phyloP scores from a whole-genome alignment of 2,797 vertebrate genomes.

The Streptopelia turtur region DNA sequence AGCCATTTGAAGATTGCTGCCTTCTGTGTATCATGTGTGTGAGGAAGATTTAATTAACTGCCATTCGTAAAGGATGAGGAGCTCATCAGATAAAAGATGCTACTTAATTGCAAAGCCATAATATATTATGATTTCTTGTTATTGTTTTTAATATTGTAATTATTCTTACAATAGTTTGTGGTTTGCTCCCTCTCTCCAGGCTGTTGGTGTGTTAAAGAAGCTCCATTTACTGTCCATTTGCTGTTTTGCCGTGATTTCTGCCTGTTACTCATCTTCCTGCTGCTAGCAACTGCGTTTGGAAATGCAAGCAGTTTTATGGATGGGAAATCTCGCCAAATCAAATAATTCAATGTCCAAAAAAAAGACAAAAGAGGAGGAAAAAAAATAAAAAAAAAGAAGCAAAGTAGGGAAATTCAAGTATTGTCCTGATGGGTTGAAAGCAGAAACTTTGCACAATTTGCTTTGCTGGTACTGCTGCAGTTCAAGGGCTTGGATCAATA shows the following conservation, averaged over 20 bases:
- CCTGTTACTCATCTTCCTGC: background rate
- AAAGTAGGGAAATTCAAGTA: background rate
- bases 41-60: conserved; percentile 28
- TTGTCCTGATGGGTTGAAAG: background rate
- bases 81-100: background rate
- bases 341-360: background rate
- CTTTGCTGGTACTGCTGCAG: background rate
- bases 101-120: conserved; percentile 6
- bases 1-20: conserved; percentile 9
- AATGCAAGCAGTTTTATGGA: background rate
- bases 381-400: background rate
- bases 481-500: conserved; percentile 53
- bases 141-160: conserved; percentile 6
- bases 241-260: background rate
- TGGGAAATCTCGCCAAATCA: background rate
- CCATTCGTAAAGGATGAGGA: background rate
- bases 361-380: background rate
- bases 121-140: background rate
- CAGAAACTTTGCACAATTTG: background rate
- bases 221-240: background rate
- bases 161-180: background rate
- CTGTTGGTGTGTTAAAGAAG: background rate
- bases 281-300: background rate
- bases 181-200: background rate
- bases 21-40: background rate